phyloP scores from a whole-genome alignment of 2,113 vertebrate genomes.

The Bettongia penicillata region DNA sequence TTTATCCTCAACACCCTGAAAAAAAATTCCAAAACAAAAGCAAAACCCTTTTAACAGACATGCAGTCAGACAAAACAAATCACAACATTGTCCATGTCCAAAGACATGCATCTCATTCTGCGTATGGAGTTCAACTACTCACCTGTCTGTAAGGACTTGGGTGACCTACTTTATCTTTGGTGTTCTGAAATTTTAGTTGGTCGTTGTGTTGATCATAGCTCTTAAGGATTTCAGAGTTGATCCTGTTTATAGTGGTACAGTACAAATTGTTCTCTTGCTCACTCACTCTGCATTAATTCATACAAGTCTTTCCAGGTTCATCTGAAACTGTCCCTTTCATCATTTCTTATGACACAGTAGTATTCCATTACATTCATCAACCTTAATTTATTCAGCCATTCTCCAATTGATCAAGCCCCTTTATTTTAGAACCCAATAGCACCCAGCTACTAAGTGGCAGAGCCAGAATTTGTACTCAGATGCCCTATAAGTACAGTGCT shows the following conservation, averaged over 20 bases:
- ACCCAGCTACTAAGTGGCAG: neutral
- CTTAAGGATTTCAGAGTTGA: neutral
- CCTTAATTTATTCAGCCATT: neutral
- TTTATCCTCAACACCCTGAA: neutral
- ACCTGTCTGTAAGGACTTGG: neutral
- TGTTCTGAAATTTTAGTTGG: neutral
- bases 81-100: neutral
- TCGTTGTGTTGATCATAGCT: neutral
- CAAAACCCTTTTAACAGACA: neutral
- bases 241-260: neutral
- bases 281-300: neutral
- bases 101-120: neutral
- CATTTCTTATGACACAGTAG: neutral
- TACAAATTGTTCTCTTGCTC: neutral
- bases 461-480: neutral
- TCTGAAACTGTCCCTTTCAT: neutral
- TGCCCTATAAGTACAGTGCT: neutral
- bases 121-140: neutral
- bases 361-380: neutral
- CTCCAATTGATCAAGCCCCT: too few species aligned
- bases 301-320: neutral
- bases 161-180: neutral
- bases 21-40: too few species aligned
- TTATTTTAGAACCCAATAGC: neutral
- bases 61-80: neutral